Base-by-base conservation (phyloP, 2,888 invertebrate genomes). In the Neoascia interrupta region DNA sequence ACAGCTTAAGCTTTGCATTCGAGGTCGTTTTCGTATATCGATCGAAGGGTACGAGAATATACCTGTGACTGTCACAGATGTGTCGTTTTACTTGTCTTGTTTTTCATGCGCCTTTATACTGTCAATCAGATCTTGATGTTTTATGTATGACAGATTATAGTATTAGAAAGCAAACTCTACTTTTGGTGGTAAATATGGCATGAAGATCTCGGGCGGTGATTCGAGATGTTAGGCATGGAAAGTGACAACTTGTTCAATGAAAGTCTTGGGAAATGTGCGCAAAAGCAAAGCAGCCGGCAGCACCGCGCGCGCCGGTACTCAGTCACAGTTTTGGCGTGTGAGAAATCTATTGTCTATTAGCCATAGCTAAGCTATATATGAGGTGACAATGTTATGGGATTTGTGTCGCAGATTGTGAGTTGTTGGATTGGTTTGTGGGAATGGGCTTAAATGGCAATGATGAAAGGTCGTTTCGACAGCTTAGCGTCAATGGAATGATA, bases 141-240 rank as follows among this genome's bases (percentile, higher is more conserved):
- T 73, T 61, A 72, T 66, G 72, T 66, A 66, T 79, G 79, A 79
- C 73, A 73, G 73, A 79, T 79, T 76, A 76, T 64, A 49, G 70
- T 58, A 63, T 75, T 76, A 76, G 76, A 76, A 76, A 76, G 76
- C 70, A 76, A 76, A 76, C 64, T 76, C 58, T 53, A 63, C 75
- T 70, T 75, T 63, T 75, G 56, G 70, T 58, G 70, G 56, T 69
- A 74, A 68, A 61, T 68, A 60, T 47, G 53, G 53, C 61, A 69
- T 58, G 69, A 69, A 69, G 61, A 75, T 63, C 68, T 43, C 45
- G 45, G 47, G 3, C 39, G 39, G n/a, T 69, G 69, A 64, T 64
- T 70, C 58, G 53, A 47, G 76, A 64, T 64, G 39, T 51, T 41
- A 15, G 41, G 31, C 72, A 70, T 72, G 76, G 72, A 76, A 76